phyloP scores from a whole-genome alignment of 2,888 invertebrate species.

The Tenthredo notha region DNA sequence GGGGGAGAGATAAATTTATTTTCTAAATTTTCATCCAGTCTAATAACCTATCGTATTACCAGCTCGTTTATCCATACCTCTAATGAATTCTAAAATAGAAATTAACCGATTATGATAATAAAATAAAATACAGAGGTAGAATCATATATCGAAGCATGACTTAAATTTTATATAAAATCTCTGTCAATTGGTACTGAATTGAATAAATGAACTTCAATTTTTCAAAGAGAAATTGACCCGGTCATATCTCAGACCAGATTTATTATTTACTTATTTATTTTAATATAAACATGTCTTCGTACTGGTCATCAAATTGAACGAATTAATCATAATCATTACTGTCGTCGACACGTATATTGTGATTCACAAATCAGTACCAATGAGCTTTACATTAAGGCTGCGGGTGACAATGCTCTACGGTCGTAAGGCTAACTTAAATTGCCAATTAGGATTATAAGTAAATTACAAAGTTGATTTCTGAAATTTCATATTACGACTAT shows the following conservation, averaged over 20 bases:
- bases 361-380: constrained; percentile 13
- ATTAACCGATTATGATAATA: constrained; percentile 20
- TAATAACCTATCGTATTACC: neutral
- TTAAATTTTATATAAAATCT: neutral
- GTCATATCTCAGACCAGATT: neutral
- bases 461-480: neutral
- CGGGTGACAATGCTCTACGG: neutral
- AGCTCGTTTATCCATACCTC: neutral
- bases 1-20: neutral
- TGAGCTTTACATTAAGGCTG: neutral
- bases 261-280: neutral
- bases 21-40: neutral
- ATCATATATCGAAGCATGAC: neutral
- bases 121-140: neutral
- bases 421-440: neutral
- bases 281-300: neutral
- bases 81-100: neutral
- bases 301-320: neutral
- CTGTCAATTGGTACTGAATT: neutral
- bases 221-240: neutral
- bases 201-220: neutral
- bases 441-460: neutral
- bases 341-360: neutral
- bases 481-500: neutral
- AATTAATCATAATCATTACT: neutral